Conservation (phyloP, 2,888 invertebrate genomes). For the Caenorhabditis sulstoni region DNA sequence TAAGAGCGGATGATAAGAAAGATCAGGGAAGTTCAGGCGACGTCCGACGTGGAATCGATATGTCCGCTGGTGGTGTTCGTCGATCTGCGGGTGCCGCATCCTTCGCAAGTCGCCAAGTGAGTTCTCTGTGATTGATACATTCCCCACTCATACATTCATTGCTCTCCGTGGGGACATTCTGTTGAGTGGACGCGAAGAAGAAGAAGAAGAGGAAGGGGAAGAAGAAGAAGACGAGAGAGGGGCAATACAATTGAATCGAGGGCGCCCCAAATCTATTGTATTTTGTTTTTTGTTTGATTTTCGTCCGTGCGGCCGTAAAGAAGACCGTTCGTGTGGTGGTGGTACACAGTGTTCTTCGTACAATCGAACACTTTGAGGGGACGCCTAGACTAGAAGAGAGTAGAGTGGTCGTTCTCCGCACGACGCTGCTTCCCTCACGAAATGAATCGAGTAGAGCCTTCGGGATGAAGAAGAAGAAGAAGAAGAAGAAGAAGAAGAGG, state of each 20-base stretch:
- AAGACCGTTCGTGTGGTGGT: background rate
- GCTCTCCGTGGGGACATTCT: constrained; percentile 7
- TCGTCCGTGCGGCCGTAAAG: background rate
- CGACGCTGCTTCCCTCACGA: too few species aligned
- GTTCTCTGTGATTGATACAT: constrained; percentile 36
- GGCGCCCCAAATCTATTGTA: constrained; percentile 12
- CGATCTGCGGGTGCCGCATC: constrained; percentile 72
- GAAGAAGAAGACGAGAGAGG: too few species aligned
- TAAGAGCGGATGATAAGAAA: background rate
- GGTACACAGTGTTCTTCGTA: constrained; percentile 5
- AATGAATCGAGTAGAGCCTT: too few species aligned
- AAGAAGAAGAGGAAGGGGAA: too few species aligned
- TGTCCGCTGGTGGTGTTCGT: constrained; percentile 74
- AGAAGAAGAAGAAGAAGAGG: too few species aligned
- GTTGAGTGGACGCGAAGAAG: too few species aligned
- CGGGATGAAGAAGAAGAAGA: too few species aligned
- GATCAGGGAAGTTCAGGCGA: constrained; percentile 54
- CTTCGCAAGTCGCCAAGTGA: constrained; percentile 71
- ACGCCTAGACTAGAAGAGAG: background rate
- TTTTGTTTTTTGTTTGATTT: constrained; percentile 8
- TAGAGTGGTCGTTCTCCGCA: too few species aligned
- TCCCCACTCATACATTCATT: constrained; percentile 16
- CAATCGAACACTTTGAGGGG: constrained; percentile 8
- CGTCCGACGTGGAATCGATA: constrained; percentile 62
- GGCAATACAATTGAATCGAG: constrained; percentile 12